phyloP scores from a whole-genome alignment of 2,888 invertebrate species.

The Myopa testacea region DNA sequence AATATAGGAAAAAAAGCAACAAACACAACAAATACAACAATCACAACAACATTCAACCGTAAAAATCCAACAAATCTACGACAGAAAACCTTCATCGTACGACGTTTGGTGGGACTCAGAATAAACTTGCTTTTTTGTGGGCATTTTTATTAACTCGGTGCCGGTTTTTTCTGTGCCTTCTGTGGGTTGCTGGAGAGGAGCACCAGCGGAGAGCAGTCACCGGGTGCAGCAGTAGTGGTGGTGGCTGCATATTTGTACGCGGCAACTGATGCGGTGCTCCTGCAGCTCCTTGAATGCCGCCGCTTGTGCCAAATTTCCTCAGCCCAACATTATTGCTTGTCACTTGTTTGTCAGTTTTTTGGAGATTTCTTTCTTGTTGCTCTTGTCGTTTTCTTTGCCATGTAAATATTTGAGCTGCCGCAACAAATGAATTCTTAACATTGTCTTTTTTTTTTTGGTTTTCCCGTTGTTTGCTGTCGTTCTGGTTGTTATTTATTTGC shows the following conservation, averaged over 20 bases:
- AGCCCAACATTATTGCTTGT: background rate
- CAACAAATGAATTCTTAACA: slow-evolving; percentile 25
- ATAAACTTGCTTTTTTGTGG: slow-evolving; percentile 8
- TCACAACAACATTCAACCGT: background rate
- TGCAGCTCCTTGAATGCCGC: slow-evolving; percentile 19
- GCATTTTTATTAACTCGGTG: background rate
- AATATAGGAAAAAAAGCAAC: too few relatives aligned
- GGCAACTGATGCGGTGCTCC: slow-evolving; percentile 10
- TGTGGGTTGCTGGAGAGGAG: background rate
- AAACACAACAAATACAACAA: background rate
- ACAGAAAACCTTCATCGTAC: background rate
- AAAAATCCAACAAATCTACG: background rate
- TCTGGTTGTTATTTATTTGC: slow-evolving; percentile 14
- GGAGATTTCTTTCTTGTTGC: background rate
- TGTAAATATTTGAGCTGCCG: slow-evolving; percentile 9
- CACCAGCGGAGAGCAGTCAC: too few relatives aligned
- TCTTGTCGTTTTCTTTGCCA: background rate
- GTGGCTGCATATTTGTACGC: slow-evolving; percentile 1
- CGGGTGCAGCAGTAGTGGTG: background rate
- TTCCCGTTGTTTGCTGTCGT: background rate
- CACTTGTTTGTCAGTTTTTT: background rate
- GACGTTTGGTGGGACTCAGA: background rate
- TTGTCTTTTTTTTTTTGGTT: slow-evolving; percentile 13
- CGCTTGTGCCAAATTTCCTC: slow-evolving; percentile 11
- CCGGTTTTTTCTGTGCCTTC: background rate